These are phyloP conservation scores for Oreochromis grahami DNA, from an alignment of 2,797 vertebrate genomes.

Conservation along the genomic window DNA sequence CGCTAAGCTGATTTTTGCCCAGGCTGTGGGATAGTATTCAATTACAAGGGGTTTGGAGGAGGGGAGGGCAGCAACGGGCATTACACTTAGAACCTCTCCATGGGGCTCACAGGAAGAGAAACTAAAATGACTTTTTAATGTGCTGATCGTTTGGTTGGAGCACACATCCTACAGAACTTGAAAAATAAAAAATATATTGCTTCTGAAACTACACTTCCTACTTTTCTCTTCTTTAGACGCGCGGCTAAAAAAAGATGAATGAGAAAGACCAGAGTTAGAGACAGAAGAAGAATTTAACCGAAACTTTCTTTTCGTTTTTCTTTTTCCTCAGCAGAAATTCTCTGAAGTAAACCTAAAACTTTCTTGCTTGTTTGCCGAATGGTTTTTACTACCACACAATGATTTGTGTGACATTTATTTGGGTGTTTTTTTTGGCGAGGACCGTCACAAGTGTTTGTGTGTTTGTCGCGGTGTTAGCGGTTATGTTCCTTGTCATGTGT, in stretches of 20 bases:
- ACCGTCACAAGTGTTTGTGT: conserved; percentile 61
- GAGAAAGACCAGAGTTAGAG: not conserved
- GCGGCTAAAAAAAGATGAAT: not conserved
- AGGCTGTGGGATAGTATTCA: conserved; percentile 32
- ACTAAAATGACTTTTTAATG: conserved; percentile 23
- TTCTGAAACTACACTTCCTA: conserved; percentile 3
- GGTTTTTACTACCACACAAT: conserved; percentile 46
- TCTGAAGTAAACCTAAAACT: conserved; percentile 11
- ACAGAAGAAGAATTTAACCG: not conserved
- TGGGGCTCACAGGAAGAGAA: conserved; percentile 2
- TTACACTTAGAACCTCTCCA: conserved; percentile 6
- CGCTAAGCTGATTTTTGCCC: conserved; percentile 42
- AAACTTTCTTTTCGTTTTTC: not conserved
- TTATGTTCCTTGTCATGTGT: conserved; percentile 74
- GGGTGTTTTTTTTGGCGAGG: conserved; percentile 35
- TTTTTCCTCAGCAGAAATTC: not conserved
- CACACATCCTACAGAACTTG: conserved; percentile 1
- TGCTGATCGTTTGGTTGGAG: not conserved
- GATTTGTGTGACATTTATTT: conserved; percentile 68
- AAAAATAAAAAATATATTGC: conserved; percentile 3
- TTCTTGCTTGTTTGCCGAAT: conserved; percentile 29
- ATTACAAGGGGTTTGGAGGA: conserved; percentile 27
- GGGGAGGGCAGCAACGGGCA: conserved; percentile 24
- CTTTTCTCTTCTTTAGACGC: not conserved
- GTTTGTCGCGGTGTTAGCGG: conserved; percentile 72